These are phyloP conservation scores for Drosophila mercatorum DNA, from an alignment of 2,888 invertebrate genomes.

Conservation along the genomic window DNA sequence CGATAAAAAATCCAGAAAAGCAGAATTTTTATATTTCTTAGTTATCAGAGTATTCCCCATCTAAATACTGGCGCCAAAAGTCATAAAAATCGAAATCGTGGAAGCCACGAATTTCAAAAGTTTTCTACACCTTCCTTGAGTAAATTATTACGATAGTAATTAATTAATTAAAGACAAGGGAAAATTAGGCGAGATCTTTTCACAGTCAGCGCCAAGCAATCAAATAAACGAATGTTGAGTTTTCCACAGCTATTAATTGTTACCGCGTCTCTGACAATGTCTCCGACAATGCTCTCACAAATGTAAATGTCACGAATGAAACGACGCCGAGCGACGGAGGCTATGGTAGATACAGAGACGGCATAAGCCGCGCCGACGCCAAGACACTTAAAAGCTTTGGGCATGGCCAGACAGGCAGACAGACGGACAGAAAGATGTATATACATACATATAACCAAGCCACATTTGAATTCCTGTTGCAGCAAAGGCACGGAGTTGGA, in stretches of 20 bases:
- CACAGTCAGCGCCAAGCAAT: constrained; percentile 54
- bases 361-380: constrained; percentile 80
- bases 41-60: constrained; percentile 43
- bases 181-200: constrained; percentile 78
- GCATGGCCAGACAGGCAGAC: constrained; percentile 40
- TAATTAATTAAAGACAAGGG: constrained; percentile 72
- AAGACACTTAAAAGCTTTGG: constrained; percentile 82
- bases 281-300: constrained; percentile 60
- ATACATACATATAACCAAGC: constrained; percentile 17
- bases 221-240: constrained; percentile 59
- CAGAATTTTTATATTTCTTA: constrained; percentile 8
- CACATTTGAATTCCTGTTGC: constrained; percentile 64
- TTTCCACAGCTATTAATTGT: constrained; percentile 77
- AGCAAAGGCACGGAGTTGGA: constrained; percentile 52
- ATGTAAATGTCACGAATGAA: constrained; percentile 65
- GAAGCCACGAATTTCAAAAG: constrained; percentile 46
- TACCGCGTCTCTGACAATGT: constrained; percentile 28
- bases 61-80: constrained; percentile 53
- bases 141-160: constrained; percentile 56
- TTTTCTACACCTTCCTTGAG: constrained; percentile 22
- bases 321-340: constrained; percentile 12
- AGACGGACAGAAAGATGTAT: constrained; percentile 11
- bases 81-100: constrained; percentile 32
- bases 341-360: constrained; percentile 37
- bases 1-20: constrained; percentile 19